A percentile compares a stretch with the other conserved stretches of the same genome.
phyloP scores from a whole-genome alignment of 64 coral and sea anemone genomes.

The Trachythela sp. region DNA sequence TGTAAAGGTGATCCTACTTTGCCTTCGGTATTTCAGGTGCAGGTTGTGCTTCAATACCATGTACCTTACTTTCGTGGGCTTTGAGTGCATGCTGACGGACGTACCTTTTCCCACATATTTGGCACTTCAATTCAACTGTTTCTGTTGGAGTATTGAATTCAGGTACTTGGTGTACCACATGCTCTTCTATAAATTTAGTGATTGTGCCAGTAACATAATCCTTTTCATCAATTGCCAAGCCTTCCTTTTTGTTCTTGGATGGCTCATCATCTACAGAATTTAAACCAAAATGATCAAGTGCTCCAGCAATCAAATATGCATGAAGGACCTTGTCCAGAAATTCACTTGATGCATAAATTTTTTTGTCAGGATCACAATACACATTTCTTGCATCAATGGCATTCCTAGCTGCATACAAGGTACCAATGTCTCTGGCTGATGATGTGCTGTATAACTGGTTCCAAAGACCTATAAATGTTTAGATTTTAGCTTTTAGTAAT shows the following conservation, averaged over 20 bases:
- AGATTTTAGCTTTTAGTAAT: not conserved
- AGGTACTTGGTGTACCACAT: conserved; percentile 35
- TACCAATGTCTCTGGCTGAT: conserved; percentile 27
- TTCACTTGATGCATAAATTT: conserved; percentile 48
- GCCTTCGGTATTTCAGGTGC: not conserved
- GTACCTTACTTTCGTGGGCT: conserved; percentile 14
- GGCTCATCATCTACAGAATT: conserved; percentile 22
- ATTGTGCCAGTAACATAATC: not conserved
- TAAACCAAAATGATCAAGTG: conserved; percentile 37
- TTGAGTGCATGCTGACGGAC: not conserved
- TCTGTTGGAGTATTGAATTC: not conserved
- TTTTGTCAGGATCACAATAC: conserved; percentile 22
- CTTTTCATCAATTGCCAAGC: conserved; percentile 8
- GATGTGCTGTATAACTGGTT: not conserved
- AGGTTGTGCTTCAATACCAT: not conserved
- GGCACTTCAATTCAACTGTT: conserved; percentile 12
- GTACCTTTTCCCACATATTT: conserved; percentile 24
- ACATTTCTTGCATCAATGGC: conserved; percentile 53
- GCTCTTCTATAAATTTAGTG: conserved; percentile 33
- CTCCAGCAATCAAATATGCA: conserved; percentile 50
- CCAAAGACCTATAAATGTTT: not conserved
- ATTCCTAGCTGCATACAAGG: conserved; percentile 34
- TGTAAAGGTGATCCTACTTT: conserved; percentile 24
- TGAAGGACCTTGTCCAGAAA: conserved; percentile 35
- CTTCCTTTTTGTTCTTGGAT: not conserved